Evolutionary conservation across 37 sponge, comb jelly and placozoan species (phyloP), one percentile per base, ranked within the genome.

Genomic region (Halichondria panicea): DNA sequence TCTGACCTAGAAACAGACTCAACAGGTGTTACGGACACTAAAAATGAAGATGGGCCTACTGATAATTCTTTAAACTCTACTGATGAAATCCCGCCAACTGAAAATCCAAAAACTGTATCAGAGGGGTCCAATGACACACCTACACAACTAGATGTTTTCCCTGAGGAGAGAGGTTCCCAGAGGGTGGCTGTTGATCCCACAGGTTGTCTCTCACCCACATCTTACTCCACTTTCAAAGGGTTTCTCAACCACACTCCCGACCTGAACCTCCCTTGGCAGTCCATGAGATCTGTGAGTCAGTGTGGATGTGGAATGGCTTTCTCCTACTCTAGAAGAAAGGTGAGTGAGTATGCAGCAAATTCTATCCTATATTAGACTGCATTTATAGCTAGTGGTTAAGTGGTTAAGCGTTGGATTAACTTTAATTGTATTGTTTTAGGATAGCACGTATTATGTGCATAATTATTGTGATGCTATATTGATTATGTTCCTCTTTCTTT

Each of bases 231-330:
- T 11, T 67, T 78, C 55, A 78, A 66, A 38, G 53, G 41, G 3
- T 40, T 13, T 25, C 46, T 80, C 12, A 43, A 36, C 43, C 85
- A 76, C 42, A 22, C 63, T 39, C 77, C 78, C 3, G 78, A 77
- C 37, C 70, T 84, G 71, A 77, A 84, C 60, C 54, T 84, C 19
- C 77, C 77, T 11, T 84, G 85, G 85, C 39, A 41, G 32, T 40
- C 85, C n/a, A 6, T 84, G 65, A 58, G 85, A 43, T 60, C 44
- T 19, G 71, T 69, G 27, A 31, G 46, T 4, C 63, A 68, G 24
- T 84, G 85, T 50, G 43, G 24, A 19, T 84, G 85, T 84, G 85
- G 85, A 21, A 33, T 33, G 0, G 63, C 72, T 7, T 84, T 84
- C 70, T 68, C 80, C 15, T 86, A 54, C 45, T 55, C 79, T 15